Evolutionary conservation across 2,888 invertebrate species (phyloP).

Genomic region (Brachynemurus nebulosus): DNA sequence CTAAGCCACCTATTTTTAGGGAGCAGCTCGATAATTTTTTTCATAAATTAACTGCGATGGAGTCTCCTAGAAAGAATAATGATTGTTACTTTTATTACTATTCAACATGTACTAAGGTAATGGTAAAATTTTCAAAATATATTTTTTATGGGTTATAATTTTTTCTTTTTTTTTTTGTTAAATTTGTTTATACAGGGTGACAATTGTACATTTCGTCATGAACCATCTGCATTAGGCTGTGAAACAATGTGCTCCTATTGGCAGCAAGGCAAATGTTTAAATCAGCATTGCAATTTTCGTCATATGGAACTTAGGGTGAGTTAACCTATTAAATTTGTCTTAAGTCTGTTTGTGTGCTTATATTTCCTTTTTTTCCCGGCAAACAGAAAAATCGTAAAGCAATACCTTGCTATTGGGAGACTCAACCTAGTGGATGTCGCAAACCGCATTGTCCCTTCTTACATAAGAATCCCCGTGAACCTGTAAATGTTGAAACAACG

Average conservation of each 20-base stretch:
- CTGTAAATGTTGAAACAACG: conserved; percentile 17
- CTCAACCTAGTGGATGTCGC: conserved; percentile 69
- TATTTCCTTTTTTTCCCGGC: no score
- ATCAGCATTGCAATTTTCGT: conserved; percentile 63
- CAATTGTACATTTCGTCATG: conserved; percentile 70
- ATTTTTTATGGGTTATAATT: neutral
- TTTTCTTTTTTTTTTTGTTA: neutral
- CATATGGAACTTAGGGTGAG: conserved; percentile 74
- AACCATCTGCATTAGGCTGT: conserved; percentile 67
- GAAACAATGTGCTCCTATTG: conserved; percentile 70
- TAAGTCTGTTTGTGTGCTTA: no score
- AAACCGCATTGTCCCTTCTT: conserved; percentile 76
- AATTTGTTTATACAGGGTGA: conserved; percentile 47
- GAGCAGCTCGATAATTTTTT: conserved; percentile 32
- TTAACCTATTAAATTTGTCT: conserved; percentile 14
- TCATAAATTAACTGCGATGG: conserved; percentile 39
- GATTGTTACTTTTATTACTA: conserved; percentile 86
- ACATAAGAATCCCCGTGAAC: conserved; percentile 39
- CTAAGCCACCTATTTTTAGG: conserved; percentile 12
- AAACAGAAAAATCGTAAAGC: conserved; percentile 68
- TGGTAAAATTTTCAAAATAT: conserved; percentile 16
- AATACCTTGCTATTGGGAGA: conserved; percentile 80
- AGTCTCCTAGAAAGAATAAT: conserved; percentile 60
- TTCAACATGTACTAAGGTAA: conserved; percentile 73
- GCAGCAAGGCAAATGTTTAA: conserved; percentile 68